Base-by-base conservation (phyloP, 2,888 invertebrate genomes). In the Cheiracanthium punctorium region DNA sequence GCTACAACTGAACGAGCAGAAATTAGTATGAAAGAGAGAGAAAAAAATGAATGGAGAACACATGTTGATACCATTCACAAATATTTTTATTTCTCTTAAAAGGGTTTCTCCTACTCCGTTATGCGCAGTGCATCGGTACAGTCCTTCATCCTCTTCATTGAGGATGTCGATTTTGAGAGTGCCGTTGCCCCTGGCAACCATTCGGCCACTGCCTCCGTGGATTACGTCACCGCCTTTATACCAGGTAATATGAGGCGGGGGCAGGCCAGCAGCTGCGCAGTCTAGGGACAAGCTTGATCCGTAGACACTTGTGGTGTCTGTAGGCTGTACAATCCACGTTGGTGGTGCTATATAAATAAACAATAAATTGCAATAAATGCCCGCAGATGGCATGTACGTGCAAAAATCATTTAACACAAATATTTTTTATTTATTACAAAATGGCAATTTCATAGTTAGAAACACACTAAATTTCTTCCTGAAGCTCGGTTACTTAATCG, bases 51-150 rank as follows among this genome's bases (percentile, higher is more conserved):
- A n/a, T n/a, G n/a, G n/a, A n/a, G n/a, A 58, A 14, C 30, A 41
- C 30, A 70, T 20, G 10, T 52, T 32, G 41, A 74, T 85, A 85
- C 85, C 85, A 76, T 80, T 87, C 58, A 81, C 86, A 81, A 74
- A 32, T 10, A 87, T 81, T 77, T 87, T 87, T 76, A 87, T 76
- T 81, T 87, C 80, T 77, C 52, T 76, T 17, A 32, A 1, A 8
- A 87, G 41, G 10, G 41, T 30, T 0, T 72, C 88, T 14, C 88
- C 88, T 17, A 87, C 86, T 70, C 86, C 88, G 52, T 88, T 88
- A 24, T 52, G 64, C 0, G 88, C 88, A 14, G 67, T 33, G 58
- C 88, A 88, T 20, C 71, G 43, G 72, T 88, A 88, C 73, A 30
- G 32, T 28, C 74, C 88, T 74, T 77, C 88, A 58, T 88, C 86